phyloP scores from a whole-genome alignment of 2,113 vertebrate species.

The Ptilonorhynchus violaceus region DNA sequence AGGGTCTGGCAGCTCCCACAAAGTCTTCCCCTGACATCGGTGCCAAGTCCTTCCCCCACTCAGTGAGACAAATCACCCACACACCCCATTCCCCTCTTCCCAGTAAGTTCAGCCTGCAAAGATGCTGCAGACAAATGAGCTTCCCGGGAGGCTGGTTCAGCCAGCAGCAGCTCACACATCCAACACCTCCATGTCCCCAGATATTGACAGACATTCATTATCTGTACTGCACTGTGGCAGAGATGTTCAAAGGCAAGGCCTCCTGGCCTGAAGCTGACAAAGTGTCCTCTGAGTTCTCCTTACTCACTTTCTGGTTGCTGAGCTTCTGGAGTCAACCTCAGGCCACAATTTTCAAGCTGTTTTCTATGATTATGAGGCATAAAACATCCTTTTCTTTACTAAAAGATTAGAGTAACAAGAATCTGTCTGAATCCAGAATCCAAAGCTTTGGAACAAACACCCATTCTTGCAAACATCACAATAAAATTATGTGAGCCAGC shows the following conservation, averaged over 20 bases:
- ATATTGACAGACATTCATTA: not conserved
- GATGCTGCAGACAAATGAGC: not conserved
- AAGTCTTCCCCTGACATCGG: not conserved
- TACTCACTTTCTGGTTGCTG: not conserved
- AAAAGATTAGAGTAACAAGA: slow-evolving; percentile 8
- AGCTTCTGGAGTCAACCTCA: not conserved
- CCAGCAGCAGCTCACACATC: not conserved
- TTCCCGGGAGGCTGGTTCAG: not conserved
- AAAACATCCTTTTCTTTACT: not conserved
- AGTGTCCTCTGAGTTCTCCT: not conserved
- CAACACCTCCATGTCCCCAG: not conserved
- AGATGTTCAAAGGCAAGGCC: not conserved
- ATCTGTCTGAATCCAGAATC: slow-evolving; percentile 21
- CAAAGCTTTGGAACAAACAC: slow-evolving; percentile 8
- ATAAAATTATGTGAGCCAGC: slow-evolving; percentile 57
- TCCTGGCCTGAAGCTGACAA: not conserved
- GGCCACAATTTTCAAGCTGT: not conserved
- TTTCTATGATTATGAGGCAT: not conserved
- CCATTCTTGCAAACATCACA: slow-evolving; percentile 52
- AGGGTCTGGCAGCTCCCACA: not conserved
- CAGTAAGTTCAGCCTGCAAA: not conserved
- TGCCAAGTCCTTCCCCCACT: not conserved
- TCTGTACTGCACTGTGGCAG: not conserved
- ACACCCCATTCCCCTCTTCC: fast-evolving
- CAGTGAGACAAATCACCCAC: not conserved